Base-by-base conservation (phyloP, 1,140 invertebrate genomes). In the Drosophila leontia region DNA sequence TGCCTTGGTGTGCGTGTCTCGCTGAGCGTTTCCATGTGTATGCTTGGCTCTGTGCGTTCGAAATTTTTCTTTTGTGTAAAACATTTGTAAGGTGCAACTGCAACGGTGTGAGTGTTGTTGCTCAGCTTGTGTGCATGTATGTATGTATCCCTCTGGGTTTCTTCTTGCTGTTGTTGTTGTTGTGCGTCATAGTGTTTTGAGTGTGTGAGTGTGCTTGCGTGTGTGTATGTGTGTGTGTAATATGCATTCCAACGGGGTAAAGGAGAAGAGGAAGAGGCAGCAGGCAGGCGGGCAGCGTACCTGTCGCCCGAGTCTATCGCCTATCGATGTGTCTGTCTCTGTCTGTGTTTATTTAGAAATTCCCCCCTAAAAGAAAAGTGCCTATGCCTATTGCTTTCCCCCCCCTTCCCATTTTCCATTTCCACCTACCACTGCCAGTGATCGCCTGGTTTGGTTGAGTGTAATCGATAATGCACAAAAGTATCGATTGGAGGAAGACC, bases 211-310 rank as follows among this genome's bases (percentile, higher is more conserved):
- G 26, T 3, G 3, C 80, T 50, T 79, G 44, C 55, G 61, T 70
- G 69, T 86, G 80, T 48, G 26, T 3, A 1, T 83, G 56, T 79
- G 44, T 59, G 61, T 70, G 69, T 86, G 80, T 88, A 84, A 84
- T 88, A 81, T 90, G 85, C 86, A 90, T 90, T 90, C 85, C 81
- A 90, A 90, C 85, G 85, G 85, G 85, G 86, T 90, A 84, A 84
- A 80, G 63, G 61, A 41, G 53, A 70, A 76, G 71, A 78, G 53
- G 62, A 55, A 60, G 44, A 41, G 50, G 50, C 37, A 45, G 42
- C 42, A 19, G 41, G 4, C n/a, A 17, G 42, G 17, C 9, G 12
- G 17, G 55, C 37, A 11, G 29, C 59, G 60, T 72, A 74, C 60
- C 76, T 87, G 71, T 57, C 80, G 65, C 69, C 59, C 57, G 67